Evolutionary conservation across 2,113 vertebrate species (phyloP), one percentile per base, ranked within the genome.

Genomic region (Labeo rohita): DNA sequence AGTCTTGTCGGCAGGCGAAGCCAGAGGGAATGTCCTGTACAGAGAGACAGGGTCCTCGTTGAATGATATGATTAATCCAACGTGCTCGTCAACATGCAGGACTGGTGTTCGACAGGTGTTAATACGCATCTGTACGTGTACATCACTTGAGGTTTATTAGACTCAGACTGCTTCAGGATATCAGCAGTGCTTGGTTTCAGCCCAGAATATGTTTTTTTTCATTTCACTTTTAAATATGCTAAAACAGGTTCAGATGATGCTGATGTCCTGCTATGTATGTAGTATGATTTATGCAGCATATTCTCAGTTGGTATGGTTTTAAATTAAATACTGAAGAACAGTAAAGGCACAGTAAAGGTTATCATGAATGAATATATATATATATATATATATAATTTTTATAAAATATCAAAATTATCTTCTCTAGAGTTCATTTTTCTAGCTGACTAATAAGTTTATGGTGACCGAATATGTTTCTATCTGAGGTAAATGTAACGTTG

Each of bases 1-100:
- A 77, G 74, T 52, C 28, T 79, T 54, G 28, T 43, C 43, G 34
- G 39, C 73, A 21, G 56, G 43, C 84, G 63, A 36, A 78, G 47
- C 56, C 50, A 66, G 61, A 45, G 49, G 80, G 82, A 84, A 73
- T 59, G 82, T 74, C 50, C 68, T 73, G 68, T 84, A 6, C 36
- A 43, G 34, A 73, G 34, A 50, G 50, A 54, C 81, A 59, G 65
- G 16, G 7, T 43, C 68, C 49, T 28, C 0, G 10, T 36, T 7
- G 66, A 28, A 34, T 39, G 12, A 84, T 74, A 59, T 45, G 49
- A 73, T 68, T 82, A 82, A 49, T 52, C 65, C 63, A 68, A 47
- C 11, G 23, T 50, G 9, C 47, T 70, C 63, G 70, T 70, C 16
- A 70, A 39, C 47, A 82, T 7, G 10, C 9, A 82, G 6, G 63